A percentile compares a stretch with the other conserved stretches of the same genome.
These are phyloP conservation scores for Ditylenchus dipsaci DNA, from an alignment of 1,140 invertebrate genomes.

Conservation along the genomic window DNA sequence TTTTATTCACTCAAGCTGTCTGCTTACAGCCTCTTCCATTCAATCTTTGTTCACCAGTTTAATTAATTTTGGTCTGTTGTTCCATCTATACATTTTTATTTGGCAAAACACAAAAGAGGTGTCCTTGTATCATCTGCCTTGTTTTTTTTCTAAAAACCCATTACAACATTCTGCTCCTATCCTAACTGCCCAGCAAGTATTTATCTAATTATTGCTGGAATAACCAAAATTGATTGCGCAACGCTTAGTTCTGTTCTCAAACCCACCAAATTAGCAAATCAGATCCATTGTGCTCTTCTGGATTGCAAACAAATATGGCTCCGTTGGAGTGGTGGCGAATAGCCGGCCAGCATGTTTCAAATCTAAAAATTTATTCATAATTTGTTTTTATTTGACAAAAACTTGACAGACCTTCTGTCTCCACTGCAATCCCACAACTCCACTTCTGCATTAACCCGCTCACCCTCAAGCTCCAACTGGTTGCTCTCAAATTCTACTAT, in stretches of 20 bases:
- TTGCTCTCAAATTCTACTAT: slow-evolving; percentile 70
- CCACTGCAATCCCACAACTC: slow-evolving; percentile 73
- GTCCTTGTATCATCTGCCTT: too few relatives aligned
- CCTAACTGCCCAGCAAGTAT: neutral
- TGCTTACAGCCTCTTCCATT: neutral
- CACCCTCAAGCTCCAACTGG: slow-evolving; percentile 62
- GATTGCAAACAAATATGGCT: slow-evolving; percentile 72
- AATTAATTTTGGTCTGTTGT: neutral
- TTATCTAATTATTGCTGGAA: neutral
- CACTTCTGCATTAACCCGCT: slow-evolving; percentile 64
- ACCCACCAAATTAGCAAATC: slow-evolving; percentile 68
- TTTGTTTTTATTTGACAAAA: slow-evolving; percentile 48
- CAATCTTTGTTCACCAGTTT: neutral
- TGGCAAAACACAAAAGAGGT: neutral
- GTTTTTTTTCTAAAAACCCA: slow-evolving; percentile 16
- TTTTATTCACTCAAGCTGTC: neutral
- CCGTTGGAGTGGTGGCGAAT: slow-evolving; percentile 69
- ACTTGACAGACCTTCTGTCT: slow-evolving; percentile 61
- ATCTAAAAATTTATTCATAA: neutral
- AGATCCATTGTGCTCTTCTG: slow-evolving; percentile 64
- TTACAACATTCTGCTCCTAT: neutral
- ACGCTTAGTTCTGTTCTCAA: neutral
- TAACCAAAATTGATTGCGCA: neutral
- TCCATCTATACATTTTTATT: neutral
- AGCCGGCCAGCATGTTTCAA: slow-evolving; percentile 69